Base-by-base conservation (phyloP, 2,113 vertebrate species). In the Ailuropoda melanoleuca region DNA sequence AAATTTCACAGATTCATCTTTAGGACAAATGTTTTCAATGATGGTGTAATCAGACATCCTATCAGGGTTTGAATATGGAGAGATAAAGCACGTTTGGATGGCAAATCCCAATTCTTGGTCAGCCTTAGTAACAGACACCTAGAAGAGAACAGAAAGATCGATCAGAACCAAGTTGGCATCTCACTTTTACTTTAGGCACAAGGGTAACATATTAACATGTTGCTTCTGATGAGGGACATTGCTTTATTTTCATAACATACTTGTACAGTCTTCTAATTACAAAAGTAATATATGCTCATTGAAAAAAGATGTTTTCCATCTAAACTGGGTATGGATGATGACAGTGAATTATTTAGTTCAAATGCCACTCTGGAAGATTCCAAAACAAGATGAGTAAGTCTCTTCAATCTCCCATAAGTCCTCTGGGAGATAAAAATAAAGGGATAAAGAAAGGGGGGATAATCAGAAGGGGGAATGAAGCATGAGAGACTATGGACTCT, bases 21-120 rank as follows among this genome's bases (percentile, higher is more conserved):
- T 99, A 24, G 99, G 99, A 98, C 99, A 99, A 97, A 99, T 99
- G 31, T 99, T 99, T 98, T 99, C 99, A 84, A 99, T 99, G 97
- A 99, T 99, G 13, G 98, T 98, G 94, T 99, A 99, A 60, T 99
- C 98, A 8, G 99, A 99, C 95, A 97, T 53, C 43, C 97, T 94
- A 64, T 98, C 98, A 74, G 99, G 98, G 98, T 99, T 98, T 29
- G 99, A 99, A 97, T 99, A 97, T 0, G 99, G 98, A 83, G 99
- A 99, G 97, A 99, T 99, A 97, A 99, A 99, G 98, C 99, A 99
- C 0, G 99, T 99, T 88, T 99, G 98, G 96, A 99, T 99, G 98
- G 99, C 99, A 97, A 99, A 99, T 55, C 99, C 99, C 96, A 99
- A 95, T 37, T 99, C 99, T n/a, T 98, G 99, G 96, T 99, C 99